Evolutionary conservation across 2,888 invertebrate species (phyloP).

Genomic region (Drosophila fungiperda): DNA sequence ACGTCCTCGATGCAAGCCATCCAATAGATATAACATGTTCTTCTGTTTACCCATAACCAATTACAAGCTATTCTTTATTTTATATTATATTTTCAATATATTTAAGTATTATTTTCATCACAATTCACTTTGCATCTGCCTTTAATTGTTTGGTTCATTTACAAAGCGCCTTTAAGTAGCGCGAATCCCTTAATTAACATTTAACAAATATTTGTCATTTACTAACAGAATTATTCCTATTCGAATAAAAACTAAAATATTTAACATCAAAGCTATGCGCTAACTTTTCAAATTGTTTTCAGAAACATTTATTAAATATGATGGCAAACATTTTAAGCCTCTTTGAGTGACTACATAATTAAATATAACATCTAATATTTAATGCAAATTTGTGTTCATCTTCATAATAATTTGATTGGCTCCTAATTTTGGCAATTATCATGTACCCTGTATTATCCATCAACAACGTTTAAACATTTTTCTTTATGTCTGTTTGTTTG

Average conservation of each 20-base stretch:
- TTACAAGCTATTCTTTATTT: slow-evolving; percentile 5
- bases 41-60: slow-evolving; percentile 8
- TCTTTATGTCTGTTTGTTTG: background rate
- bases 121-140: slow-evolving; percentile 85
- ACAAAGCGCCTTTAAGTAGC: slow-evolving; percentile 46
- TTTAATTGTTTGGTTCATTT: slow-evolving; percentile 54
- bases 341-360: slow-evolving; percentile 19
- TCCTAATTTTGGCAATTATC: slow-evolving; percentile 56
- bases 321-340: slow-evolving; percentile 7
- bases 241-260: slow-evolving; percentile 1
- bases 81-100: slow-evolving; percentile 26
- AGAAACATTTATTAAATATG: slow-evolving; percentile 28
- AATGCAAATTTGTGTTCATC: slow-evolving; percentile 23
- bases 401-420: slow-evolving; percentile 40
- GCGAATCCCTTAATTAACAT: slow-evolving; percentile 21
- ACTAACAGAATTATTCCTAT: slow-evolving; percentile 18
- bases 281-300: slow-evolving; percentile 22
- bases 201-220: slow-evolving; percentile 13
- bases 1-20: slow-evolving; percentile 23
- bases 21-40: slow-evolving; percentile 26
- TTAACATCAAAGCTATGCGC: slow-evolving; percentile 16
- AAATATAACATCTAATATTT: slow-evolving; percentile 12
- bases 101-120: slow-evolving; percentile 76
- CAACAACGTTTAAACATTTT: slow-evolving; percentile 19
- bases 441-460: slow-evolving; percentile 75